phyloP scores from a whole-genome alignment of 2,113 vertebrate species.

The Scortum barcoo region DNA sequence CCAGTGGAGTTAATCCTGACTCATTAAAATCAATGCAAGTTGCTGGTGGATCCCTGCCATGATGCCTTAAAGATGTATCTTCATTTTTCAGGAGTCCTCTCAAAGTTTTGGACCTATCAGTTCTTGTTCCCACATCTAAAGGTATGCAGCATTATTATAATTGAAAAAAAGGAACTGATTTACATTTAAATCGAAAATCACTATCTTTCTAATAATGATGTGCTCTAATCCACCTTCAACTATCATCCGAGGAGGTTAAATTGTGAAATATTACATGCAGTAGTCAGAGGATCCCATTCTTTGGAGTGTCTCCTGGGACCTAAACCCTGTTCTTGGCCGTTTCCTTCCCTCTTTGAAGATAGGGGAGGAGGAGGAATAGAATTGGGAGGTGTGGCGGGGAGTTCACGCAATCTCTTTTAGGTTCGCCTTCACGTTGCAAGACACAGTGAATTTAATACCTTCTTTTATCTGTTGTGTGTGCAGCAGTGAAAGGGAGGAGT shows the following conservation, averaged over 20 bases:
- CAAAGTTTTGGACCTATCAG: constrained; percentile 70
- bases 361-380: constrained; percentile 41
- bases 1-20: neutral
- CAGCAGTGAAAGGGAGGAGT: constrained; percentile 53
- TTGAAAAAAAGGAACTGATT: constrained; percentile 77
- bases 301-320: constrained; percentile 58
- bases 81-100: constrained; percentile 56
- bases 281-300: constrained; percentile 65
- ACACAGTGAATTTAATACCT: constrained; percentile 62
- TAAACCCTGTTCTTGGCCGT: constrained; percentile 51
- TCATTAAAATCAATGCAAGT: constrained; percentile 13
- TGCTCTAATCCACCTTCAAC: constrained; percentile 81
- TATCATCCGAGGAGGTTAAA: constrained; percentile 79
- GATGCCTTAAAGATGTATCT: constrained; percentile 40
- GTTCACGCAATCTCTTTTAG: constrained; percentile 60
- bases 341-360: constrained; percentile 66
- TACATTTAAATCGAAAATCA: constrained; percentile 86
- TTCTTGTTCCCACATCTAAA: constrained; percentile 52
- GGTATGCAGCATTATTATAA: constrained; percentile 76
- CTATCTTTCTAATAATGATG: constrained; percentile 80
- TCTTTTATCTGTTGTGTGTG: constrained; percentile 63
- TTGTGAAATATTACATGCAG: constrained; percentile 78
- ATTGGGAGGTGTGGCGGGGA: constrained; percentile 60
- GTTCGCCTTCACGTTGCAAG: constrained; percentile 53
- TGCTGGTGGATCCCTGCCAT: constrained; percentile 31